Base-by-base conservation (phyloP, 2,797 vertebrate species). In the Ctenopoma multispine region DNA sequence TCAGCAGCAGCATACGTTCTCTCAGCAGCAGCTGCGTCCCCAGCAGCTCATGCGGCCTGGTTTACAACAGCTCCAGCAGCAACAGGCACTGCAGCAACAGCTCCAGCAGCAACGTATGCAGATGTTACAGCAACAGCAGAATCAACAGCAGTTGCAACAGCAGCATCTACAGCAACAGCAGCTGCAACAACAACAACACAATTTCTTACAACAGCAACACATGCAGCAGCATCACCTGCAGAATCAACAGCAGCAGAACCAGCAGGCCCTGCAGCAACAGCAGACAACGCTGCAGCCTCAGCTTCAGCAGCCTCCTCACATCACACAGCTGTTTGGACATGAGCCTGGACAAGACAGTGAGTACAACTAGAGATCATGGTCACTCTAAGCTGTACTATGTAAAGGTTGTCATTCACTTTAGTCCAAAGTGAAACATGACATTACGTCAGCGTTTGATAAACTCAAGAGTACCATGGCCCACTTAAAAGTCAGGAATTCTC, bases 331-430 rank as follows among this genome's bases (percentile, higher is more conserved):
- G 10, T 97, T 96, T 36, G 98, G 97, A 40, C 98, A 99, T 0
- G 97, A 99, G 85, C 96, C 95, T 0, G 93, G 96, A 1, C 92
- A 93, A 70, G 97, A 99, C 68, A 95, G 98, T 99, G 90, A 96
- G 97, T 96, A 5, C 8, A 49, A 2, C 6, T 24, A 23, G 4
- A 12, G 9, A 38, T 38, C 11, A 11, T 38, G 36, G 12, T 38
- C 7, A 15, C 7, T 18, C 15, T 8, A 41, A 3, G 29, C 7
- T 3, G 1, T 6, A 13, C n/a, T 34, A 20, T 43, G 55, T 31
- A 36, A 13, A 27, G 3, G 11, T 20, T 17, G 24, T 12, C 4
- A 10, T 31, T 27, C 20, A 23, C 34, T 50, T 31, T 49, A 23
- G 14, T 55, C 9, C 5, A 31, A 2, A 38, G 23, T 23, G 7